Base-by-base conservation (phyloP, 2,113 vertebrate genomes). In the Vanacampus margaritifer region DNA sequence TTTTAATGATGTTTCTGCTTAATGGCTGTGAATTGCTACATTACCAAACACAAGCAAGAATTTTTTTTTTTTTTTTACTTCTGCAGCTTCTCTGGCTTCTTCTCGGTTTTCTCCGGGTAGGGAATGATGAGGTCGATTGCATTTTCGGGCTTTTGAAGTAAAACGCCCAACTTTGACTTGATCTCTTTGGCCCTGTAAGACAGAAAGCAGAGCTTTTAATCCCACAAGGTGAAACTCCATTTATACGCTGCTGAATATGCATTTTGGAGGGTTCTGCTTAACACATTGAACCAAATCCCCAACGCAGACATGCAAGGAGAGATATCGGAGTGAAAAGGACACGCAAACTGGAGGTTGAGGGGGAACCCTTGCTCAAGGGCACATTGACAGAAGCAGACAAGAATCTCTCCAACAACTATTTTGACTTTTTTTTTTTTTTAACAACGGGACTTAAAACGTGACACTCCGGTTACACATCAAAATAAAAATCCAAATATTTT, bases 131-230 rank as follows among this genome's bases (percentile, higher is more conserved):
- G 90, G 86, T 97, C 95, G 23, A 93, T 86, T 74, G 91, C 89
- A 0, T 94, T 90, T 53, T 99, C 97, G 0, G 96, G 96, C 92
- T 97, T 99, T 88, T 97, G 96, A 57, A 98, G 94, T 19, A 98
- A 91, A 0, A 91, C 94, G 72, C 97, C 97, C 82, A 99, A 91
- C 79, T 98, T 98, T 0, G 88, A 90, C 92, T 97, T 99, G 87
- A 99, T 98, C 89, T 94, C 96, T 81, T 99, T 99, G 32, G 97
- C 96, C 92, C 97, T 99, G 89, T 9, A 26, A 17, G 77, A 73
- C 62, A 51, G 69, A 61, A 85, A 65, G 60, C 46, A 83, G 56
- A 71, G 3, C 16, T n/a, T n/a, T 21, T 45, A 5, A 19, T n/a
- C 21, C 3, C 51, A 11, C 9, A 2, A 56, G 26, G 14, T 2